A percentile compares a stretch with the other conserved stretches of the same genome.
These are phyloP conservation scores for Callipepla californica DNA, from an alignment of 2,113 vertebrate species.

Conservation along the genomic window DNA sequence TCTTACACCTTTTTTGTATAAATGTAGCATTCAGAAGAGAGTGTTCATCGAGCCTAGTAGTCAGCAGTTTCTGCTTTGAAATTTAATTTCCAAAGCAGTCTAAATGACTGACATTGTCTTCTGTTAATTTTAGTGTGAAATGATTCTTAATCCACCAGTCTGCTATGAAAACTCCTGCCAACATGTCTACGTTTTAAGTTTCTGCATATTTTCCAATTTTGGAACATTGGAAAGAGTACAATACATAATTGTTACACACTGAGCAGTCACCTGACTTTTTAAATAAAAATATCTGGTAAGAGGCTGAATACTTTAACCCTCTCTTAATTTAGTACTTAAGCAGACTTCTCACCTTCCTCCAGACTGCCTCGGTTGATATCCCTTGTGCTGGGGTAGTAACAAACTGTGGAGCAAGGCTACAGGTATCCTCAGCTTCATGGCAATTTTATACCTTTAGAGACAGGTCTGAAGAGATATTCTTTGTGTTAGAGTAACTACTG, in stretches of 20 bases:
- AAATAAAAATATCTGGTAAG: background rate
- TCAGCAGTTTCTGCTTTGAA: background rate
- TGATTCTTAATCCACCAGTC: background rate
- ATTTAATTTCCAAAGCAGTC: constrained; percentile 1
- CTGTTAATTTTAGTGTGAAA: constrained; percentile 9
- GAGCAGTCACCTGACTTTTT: background rate
- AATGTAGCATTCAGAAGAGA: background rate
- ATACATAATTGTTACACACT: background rate
- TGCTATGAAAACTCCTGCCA: constrained; percentile 29
- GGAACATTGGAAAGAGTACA: background rate
- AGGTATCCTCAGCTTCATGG: background rate
- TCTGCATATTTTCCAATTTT: constrained; percentile 5
- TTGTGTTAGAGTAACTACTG: background rate
- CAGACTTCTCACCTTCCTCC: background rate
- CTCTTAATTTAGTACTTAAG: background rate
- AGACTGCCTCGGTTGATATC: background rate
- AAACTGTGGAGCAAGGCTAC: background rate
- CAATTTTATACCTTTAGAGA: background rate
- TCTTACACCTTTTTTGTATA: background rate
- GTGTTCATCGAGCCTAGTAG: background rate
- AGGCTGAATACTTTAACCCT: background rate
- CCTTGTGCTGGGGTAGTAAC: background rate
- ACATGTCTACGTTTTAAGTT: background rate
- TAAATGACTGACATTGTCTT: constrained; percentile 35
- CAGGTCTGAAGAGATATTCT: background rate